Percentiles rank a stretch among this genome's conserved stretches.
Evolutionary conservation across 2,113 vertebrate species (phyloP).

Genomic region (Ciconia boyciana): DNA sequence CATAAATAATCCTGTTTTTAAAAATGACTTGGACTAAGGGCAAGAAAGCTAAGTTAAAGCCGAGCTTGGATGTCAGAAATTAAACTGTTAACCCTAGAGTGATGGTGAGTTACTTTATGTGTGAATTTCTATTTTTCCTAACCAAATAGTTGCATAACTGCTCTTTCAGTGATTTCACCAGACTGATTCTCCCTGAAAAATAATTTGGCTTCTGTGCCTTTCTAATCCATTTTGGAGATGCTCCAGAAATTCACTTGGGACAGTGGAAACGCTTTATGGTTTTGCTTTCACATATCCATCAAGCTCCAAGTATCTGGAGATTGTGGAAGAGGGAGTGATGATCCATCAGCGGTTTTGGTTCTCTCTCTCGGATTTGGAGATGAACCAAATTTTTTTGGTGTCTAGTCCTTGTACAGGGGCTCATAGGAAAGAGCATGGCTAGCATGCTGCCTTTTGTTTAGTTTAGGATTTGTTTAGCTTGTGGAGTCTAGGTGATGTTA

Average conservation of each 20-base stretch:
- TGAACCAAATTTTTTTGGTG: not conserved
- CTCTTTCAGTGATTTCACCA: not conserved
- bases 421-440: not conserved
- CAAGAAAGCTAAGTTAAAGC: not conserved
- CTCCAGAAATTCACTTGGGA: not conserved
- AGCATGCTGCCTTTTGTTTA: not conserved
- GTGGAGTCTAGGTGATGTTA: not conserved
- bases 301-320: not conserved
- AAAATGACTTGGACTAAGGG: not conserved
- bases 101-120: not conserved
- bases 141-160: not conserved
- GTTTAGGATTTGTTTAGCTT: not conserved
- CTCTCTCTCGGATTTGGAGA: not conserved
- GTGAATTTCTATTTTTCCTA: not conserved
- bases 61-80: not conserved
- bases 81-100: not conserved
- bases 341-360: not conserved
- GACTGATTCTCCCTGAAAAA: not conserved
- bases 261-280: not conserved
- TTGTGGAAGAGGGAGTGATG: not conserved
- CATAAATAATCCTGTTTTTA: not conserved
- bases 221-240: not conserved
- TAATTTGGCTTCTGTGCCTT: not conserved
- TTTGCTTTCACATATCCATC: not conserved
- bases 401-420: not conserved